Evolutionary conservation across 2,113 vertebrate species (phyloP).

Genomic region (Oncorhynchus kisutch): DNA sequence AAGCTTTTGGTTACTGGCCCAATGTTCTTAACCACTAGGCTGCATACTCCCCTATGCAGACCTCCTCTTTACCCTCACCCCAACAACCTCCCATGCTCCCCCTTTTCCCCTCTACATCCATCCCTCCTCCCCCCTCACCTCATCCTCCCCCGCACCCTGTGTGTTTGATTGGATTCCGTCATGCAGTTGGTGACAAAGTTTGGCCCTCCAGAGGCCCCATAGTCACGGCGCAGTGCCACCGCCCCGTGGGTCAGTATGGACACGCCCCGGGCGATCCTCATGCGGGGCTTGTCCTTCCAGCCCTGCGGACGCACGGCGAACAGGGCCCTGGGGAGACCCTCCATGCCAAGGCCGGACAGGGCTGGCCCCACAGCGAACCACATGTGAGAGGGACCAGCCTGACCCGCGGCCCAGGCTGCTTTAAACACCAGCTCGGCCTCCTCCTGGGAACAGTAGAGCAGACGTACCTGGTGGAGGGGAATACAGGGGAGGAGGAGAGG

Average conservation of each 20-base stretch:
- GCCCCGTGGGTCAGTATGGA: constrained; percentile 90
- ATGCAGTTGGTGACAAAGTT: constrained; percentile 88
- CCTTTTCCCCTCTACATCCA: background rate
- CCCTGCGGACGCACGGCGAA: constrained; percentile 89
- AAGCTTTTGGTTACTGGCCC: too few species aligned
- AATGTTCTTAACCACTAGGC: too few species aligned
- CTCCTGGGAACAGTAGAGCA: constrained; percentile 93
- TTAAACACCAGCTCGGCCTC: constrained; percentile 87
- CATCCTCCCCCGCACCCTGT: background rate
- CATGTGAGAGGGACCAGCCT: constrained; percentile 87
- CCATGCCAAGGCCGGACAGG: constrained; percentile 80
- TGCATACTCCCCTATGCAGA: too few species aligned
- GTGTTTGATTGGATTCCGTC: constrained; percentile 78
- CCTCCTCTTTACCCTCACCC: background rate
- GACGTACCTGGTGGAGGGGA: constrained; percentile 76
- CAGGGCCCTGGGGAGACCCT: constrained; percentile 80
- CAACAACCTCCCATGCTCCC: background rate
- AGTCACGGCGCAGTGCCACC: constrained; percentile 84
- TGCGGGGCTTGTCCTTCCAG: constrained; percentile 86
- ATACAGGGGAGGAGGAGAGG: constrained; percentile 39
- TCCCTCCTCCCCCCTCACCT: constrained; percentile 40
- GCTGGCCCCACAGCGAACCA: constrained; percentile 92
- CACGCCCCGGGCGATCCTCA: constrained; percentile 84
- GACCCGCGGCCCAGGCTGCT: constrained; percentile 84
- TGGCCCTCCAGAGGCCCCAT: constrained; percentile 80